These are phyloP conservation scores for Agrotis segetum DNA, from an alignment of 2,888 invertebrate species.

Conservation along the genomic window DNA sequence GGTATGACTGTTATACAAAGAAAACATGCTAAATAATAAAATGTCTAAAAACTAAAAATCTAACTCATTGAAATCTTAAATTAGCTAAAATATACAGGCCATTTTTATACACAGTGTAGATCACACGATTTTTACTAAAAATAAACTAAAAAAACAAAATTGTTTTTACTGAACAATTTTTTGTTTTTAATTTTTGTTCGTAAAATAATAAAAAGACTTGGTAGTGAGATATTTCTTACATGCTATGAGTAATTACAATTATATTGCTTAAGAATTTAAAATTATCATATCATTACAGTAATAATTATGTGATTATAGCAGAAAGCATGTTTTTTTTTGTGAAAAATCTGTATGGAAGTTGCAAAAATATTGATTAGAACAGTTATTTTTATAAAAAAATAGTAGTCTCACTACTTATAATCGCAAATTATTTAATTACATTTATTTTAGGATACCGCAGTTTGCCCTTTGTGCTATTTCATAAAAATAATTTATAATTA, in stretches of 20 bases:
- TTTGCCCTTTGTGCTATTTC: constrained; percentile 34
- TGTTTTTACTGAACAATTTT: constrained; percentile 49
- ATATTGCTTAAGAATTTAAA: constrained; percentile 84
- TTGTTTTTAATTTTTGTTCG: constrained; percentile 46
- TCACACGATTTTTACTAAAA: constrained; percentile 76
- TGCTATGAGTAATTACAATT: constrained; percentile 79
- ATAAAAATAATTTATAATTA: constrained; percentile 8
- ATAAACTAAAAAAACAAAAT: constrained; percentile 61
- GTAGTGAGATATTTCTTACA: constrained; percentile 71
- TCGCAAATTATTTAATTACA: constrained; percentile 28
- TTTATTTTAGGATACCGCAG: constrained; percentile 32
- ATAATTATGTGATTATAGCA: constrained; percentile 71
- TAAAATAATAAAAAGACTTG: constrained; percentile 70
- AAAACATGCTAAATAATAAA: constrained; percentile 68
- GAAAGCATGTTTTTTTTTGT: constrained; percentile 64
- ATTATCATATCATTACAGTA: constrained; percentile 71
- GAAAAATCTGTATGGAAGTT: constrained; percentile 60
- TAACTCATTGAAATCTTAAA: constrained; percentile 71
- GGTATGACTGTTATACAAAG: constrained; percentile 73
- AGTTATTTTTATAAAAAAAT: constrained; percentile 24
- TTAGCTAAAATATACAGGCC: constrained; percentile 87
- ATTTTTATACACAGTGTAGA: constrained; percentile 77
- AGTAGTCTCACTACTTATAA: constrained; percentile 55
- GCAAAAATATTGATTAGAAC: constrained; percentile 54
- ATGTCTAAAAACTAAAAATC: constrained; percentile 66